Conservation (phyloP, 1,140 invertebrate species). For the Hormaphis cornu region DNA sequence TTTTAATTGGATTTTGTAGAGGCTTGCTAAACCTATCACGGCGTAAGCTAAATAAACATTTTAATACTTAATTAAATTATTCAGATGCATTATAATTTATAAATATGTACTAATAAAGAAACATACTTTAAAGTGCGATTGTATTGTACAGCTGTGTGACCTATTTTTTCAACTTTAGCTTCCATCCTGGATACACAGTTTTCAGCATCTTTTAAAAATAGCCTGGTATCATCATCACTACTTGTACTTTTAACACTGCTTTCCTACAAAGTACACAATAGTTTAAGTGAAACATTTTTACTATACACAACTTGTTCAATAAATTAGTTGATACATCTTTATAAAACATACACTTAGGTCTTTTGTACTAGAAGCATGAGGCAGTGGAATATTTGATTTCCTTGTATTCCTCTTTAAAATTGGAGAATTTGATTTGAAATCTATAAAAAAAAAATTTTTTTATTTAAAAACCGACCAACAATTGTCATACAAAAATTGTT, state of each 20-base stretch:
- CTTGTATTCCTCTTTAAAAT: neutral
- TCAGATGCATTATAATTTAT: neutral
- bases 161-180: constrained; percentile 19
- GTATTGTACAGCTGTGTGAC: constrained; percentile 41
- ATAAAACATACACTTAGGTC: constrained; percentile 8
- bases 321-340: neutral
- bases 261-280: constrained; percentile 5
- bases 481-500: neutral
- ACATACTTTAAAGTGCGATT: constrained; percentile 45
- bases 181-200: constrained; percentile 19
- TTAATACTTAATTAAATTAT: neutral
- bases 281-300: neutral
- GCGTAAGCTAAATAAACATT: neutral
- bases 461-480: neutral
- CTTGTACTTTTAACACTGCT: constrained; percentile 4
- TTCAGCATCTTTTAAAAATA: constrained; percentile 21
- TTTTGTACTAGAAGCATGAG: constrained; percentile 15
- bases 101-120: neutral
- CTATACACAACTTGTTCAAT: neutral
- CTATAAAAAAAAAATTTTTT: neutral
- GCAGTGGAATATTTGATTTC: constrained; percentile 21
- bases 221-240: constrained; percentile 18
- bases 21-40: constrained; percentile 17
- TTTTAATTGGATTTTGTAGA: constrained; percentile 4
- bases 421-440: constrained; percentile 12